Evolutionary conservation across 1,140 invertebrate species (phyloP).

Genomic region (Streblospio benedicti): DNA sequence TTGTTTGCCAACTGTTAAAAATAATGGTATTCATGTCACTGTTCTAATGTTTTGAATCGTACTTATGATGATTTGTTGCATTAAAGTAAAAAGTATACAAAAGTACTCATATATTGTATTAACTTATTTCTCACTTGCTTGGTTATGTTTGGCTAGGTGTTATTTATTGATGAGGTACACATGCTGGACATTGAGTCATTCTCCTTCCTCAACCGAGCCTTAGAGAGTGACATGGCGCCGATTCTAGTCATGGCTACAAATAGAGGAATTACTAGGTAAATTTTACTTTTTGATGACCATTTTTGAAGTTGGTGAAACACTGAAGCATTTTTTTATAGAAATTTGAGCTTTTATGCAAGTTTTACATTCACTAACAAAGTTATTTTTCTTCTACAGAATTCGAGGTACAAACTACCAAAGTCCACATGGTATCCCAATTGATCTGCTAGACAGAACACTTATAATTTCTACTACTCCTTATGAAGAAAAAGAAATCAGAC

Average conservation of each 20-base stretch:
- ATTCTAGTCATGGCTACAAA: conserved; percentile 99
- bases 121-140: no score
- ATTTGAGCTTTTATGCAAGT: background rate
- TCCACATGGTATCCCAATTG: conserved; percentile 93
- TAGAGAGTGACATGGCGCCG: conserved; percentile 95
- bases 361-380: no score
- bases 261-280: conserved; percentile 72
- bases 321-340: background rate
- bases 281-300: background rate
- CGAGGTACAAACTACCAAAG: conserved; percentile 86
- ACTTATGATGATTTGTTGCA: no score
- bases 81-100: no score
- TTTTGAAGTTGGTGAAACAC: background rate
- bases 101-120: no score
- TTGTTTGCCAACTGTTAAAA: no score
- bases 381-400: conserved; percentile 54
- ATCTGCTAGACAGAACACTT: conserved; percentile 89
- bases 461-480: conserved; percentile 89
- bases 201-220: conserved; percentile 88
- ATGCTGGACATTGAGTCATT: conserved; percentile 99
- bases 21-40: no score
- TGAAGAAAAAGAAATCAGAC: conserved; percentile 75
- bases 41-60: no score
- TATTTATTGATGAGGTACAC: conserved; percentile 69
- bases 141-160: no score